phyloP scores from a whole-genome alignment of 2,113 vertebrate genomes.

The Pachycephala philippinensis region DNA sequence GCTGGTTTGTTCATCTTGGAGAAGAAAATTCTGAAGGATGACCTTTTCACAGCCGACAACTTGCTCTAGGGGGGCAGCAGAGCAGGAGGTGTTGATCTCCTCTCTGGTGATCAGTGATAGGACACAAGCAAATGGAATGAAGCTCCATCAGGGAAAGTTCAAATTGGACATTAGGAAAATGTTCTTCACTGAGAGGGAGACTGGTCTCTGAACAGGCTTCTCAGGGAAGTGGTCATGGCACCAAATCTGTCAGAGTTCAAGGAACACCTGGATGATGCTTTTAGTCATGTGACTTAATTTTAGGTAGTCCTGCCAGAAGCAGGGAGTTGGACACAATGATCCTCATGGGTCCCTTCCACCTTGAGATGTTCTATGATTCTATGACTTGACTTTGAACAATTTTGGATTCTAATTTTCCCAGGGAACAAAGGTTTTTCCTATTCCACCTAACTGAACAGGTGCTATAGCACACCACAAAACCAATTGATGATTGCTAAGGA shows the following conservation, averaged over 20 bases:
- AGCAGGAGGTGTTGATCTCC: neutral
- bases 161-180: neutral
- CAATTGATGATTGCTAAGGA: neutral
- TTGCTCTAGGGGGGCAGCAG: neutral
- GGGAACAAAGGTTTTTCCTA: neutral
- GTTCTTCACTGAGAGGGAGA: neutral
- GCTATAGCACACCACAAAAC: neutral
- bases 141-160: neutral
- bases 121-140: neutral
- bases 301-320: neutral
- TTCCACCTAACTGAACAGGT: neutral
- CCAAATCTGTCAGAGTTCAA: neutral
- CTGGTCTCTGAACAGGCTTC: neutral
- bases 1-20: neutral
- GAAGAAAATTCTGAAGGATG: neutral
- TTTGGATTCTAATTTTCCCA: neutral
- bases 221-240: neutral
- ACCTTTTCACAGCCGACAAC: fast-evolving
- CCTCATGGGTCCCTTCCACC: neutral
- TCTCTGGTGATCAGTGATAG: neutral
- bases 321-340: neutral
- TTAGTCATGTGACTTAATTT: neutral
- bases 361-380: neutral
- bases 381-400: neutral
- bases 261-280: neutral